Base-by-base conservation (phyloP, 2,888 invertebrate genomes). In the Agriopis marginaria region DNA sequence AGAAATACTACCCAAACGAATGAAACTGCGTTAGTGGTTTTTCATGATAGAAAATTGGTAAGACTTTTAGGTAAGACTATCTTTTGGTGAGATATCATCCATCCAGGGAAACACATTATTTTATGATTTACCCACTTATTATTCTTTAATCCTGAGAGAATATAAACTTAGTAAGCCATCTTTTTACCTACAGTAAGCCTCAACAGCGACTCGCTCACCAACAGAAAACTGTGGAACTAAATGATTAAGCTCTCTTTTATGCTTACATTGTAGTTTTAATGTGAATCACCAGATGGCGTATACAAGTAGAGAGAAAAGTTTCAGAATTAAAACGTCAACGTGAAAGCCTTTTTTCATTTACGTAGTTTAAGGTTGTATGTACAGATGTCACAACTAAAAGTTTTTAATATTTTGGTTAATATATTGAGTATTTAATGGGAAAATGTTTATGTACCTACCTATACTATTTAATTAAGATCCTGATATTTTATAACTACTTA, bases 1-100 rank as follows among this genome's bases (percentile, higher is more conserved):
- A 84, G 89, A 67, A 40, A 62, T 50, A 83, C 71, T 79, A 72
- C 42, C 49, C n/a, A 14, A 11, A 23, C 9, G 12, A 53, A 40
- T 9, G 42, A 42, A 42, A 2, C 8, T 42, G 42, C 32, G 32
- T 2, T 42, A 1, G 42, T 8, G 40, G 40, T 8, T 8, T 42
- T 8, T 42, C 42, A 10, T 10, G 42, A 8, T 42, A 42, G 42
- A 10, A 42, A 42, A 42, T 8, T 7, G 42, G 42, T 42, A 42
- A 42, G 42, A 0, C 8, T 42, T 7, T 23, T 2, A 23, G 42
- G 5, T 42, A 42, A 9, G 7, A 42, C 0, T 6, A 3, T 40
- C 8, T 42, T 42, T 42, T 42, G 3, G 40, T 40, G 40, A 6
- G 9, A 10, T 42, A 42, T 42, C 17, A 10, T 7, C 6, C 42